Base-by-base conservation (phyloP, 2,113 vertebrate genomes). In the Rhineura floridana region DNA sequence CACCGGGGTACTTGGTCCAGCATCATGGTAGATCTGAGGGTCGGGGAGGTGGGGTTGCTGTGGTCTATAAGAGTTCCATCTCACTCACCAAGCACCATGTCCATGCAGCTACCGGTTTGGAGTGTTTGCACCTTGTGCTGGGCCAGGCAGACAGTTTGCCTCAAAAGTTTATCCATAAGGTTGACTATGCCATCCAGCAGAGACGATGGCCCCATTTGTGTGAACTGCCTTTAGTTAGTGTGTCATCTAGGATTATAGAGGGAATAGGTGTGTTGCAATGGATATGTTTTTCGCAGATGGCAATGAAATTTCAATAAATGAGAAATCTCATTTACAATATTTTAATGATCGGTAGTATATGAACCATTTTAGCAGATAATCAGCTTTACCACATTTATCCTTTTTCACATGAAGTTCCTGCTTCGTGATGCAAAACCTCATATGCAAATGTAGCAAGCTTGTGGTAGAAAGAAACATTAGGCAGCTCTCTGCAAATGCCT, bases 241-340 rank as follows among this genome's bases (percentile, higher is more conserved):
- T 46, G 23, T 33, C 23, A 67, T 6, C n/a, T 42, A 75, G n/a
- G 50, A 25, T 67, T 70, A 73, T 79, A 23, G 1, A 87, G 80
- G 93, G 88, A 91, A 39, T 87, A 90, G 93, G 83, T 84, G 10
- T 25, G 86, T 88, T 81, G 46, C 86, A 70, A 55, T 81, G 78
- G 65, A 85, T 87, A 91, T 85, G 85, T 88, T 79, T 86, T 92
- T 90, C 89, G 8, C 91, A 86, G 87, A 91, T 90, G 39, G 83
- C 87, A 91, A 84, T 94, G 91, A 92, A 88, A 88, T 85, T 91
- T 95, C 91, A 89, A 30, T 88, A 91, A 92, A 89, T 91, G 91
- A 88, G 79, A 89, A 91, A 86, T 91, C 76, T 86, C 59, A 30
- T 69, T 90, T 87, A 23, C 10, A 67, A 36, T 93, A 83, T 95